phyloP scores from a whole-genome alignment of 2,113 vertebrate species.

The Panthera uncia region DNA sequence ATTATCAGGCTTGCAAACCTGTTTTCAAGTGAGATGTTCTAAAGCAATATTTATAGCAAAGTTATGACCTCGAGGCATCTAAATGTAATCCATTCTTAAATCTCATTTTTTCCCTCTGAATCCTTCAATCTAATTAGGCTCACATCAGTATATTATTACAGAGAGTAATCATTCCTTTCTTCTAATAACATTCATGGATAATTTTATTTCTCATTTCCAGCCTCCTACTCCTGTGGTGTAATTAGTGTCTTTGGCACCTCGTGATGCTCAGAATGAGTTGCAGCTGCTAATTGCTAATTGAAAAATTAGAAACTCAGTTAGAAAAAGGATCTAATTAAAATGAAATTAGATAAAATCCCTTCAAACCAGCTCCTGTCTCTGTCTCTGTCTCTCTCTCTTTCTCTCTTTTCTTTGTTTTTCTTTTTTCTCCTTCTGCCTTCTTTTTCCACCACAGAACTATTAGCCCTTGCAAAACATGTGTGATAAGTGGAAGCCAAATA shows the following conservation, averaged over 20 bases:
- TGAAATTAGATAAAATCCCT: slow-evolving; percentile 94
- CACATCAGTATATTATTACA: slow-evolving; percentile 90
- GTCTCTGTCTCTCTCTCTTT: slow-evolving; percentile 69
- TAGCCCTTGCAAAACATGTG: slow-evolving; percentile 82
- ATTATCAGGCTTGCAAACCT: slow-evolving; percentile 23
- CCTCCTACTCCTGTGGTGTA: slow-evolving; percentile 88
- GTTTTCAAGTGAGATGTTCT: slow-evolving; percentile 63
- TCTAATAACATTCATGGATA: slow-evolving; percentile 89
- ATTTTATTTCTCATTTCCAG: slow-evolving; percentile 90
- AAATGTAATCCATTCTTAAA: slow-evolving; percentile 79
- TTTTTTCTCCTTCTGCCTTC: slow-evolving; percentile 70
- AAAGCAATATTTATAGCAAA: slow-evolving; percentile 74
- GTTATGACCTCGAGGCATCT: slow-evolving; percentile 81
- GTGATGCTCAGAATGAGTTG: slow-evolving; percentile 91
- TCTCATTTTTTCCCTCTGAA: slow-evolving; percentile 81
- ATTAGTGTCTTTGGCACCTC: slow-evolving; percentile 92
- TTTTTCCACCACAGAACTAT: slow-evolving; percentile 78
- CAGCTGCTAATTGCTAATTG: slow-evolving; percentile 98
- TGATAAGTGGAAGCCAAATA: slow-evolving; percentile 81
- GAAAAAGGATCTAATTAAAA: slow-evolving; percentile 98
- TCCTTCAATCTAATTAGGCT: slow-evolving; percentile 89
- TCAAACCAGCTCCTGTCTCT: slow-evolving; percentile 87
- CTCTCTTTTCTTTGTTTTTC: slow-evolving; percentile 81
- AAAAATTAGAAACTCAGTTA: slow-evolving; percentile 99
- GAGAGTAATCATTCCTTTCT: slow-evolving; percentile 90